A percentile compares a stretch with the other conserved stretches of the same genome.
These are phyloP conservation scores for Hapalemur alaotrensis DNA, from an alignment of 2,797 vertebrate genomes.

Conservation along the genomic window DNA sequence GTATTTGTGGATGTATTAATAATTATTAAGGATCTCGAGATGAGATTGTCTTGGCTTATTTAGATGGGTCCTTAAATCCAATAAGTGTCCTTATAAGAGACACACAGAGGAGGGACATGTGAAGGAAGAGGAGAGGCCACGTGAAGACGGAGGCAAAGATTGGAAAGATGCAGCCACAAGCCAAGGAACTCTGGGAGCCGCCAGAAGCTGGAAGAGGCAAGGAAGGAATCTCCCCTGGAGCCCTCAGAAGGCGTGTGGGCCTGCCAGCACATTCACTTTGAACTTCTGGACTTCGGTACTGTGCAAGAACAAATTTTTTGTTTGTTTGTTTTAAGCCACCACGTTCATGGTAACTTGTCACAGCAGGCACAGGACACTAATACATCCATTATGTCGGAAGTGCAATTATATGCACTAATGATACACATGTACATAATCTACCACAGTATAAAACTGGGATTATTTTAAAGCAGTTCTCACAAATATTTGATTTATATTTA, in stretches of 20 bases:
- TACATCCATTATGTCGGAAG: background rate
- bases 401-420: background rate
- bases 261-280: background rate
- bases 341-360: background rate
- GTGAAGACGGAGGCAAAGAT: background rate
- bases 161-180: background rate
- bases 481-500: background rate
- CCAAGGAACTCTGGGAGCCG: background rate
- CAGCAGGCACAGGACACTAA: background rate
- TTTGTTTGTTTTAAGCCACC: background rate
- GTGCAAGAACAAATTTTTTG: background rate
- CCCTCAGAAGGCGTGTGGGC: background rate
- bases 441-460: background rate
- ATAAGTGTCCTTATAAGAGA: background rate
- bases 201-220: background rate
- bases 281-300: background rate
- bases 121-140: background rate
- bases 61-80: background rate
- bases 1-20: background rate
- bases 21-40: background rate
- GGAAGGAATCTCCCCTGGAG: background rate
- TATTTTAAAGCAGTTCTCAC: background rate
- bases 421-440: background rate
- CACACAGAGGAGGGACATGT: background rate
- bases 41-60: background rate